A percentile compares a stretch with the other conserved stretches of the same genome.
Evolutionary conservation across 2,797 vertebrate genomes (phyloP).

Genomic region (Lerista edwardsae): DNA sequence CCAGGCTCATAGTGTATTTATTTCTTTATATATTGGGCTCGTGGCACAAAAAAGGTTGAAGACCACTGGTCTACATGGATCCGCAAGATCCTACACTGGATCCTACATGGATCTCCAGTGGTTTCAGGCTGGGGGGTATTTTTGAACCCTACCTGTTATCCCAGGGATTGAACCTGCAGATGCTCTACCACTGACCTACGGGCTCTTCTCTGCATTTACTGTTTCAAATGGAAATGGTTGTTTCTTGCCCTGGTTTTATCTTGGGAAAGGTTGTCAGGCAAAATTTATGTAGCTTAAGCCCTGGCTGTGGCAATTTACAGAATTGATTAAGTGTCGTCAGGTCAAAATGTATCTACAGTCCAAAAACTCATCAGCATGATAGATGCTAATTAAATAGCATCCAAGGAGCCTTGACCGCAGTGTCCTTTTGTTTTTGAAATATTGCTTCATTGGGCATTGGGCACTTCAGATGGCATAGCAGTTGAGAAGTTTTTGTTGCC

Average conservation of each 20-base stretch:
- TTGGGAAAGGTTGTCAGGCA: slow-evolving; percentile 11
- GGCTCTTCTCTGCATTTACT: no score
- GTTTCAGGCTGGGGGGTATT: no score
- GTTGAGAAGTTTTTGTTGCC: background rate
- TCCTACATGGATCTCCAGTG: no score
- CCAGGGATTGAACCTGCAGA: no score
- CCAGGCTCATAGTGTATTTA: no score
- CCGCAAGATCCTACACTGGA: no score
- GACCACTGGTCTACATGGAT: no score
- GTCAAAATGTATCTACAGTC: background rate
- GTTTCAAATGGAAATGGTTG: no score
- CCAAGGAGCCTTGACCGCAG: slow-evolving; percentile 3
- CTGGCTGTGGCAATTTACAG: background rate
- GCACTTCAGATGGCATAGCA: background rate
- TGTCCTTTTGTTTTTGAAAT: background rate
- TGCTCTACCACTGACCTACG: no score
- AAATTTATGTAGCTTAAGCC: background rate
- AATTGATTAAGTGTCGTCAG: background rate
- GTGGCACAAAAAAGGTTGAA: no score
- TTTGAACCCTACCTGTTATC: no score
- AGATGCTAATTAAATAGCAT: slow-evolving; percentile 26
- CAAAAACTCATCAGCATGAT: background rate
- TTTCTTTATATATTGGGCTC: no score
- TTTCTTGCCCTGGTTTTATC: slow-evolving; percentile 3
- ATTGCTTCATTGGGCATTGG: background rate